Evolutionary conservation across 1,140 invertebrate genomes (phyloP), one percentile per base, ranked within the genome.

Genomic region (Halyomorpha halys): DNA sequence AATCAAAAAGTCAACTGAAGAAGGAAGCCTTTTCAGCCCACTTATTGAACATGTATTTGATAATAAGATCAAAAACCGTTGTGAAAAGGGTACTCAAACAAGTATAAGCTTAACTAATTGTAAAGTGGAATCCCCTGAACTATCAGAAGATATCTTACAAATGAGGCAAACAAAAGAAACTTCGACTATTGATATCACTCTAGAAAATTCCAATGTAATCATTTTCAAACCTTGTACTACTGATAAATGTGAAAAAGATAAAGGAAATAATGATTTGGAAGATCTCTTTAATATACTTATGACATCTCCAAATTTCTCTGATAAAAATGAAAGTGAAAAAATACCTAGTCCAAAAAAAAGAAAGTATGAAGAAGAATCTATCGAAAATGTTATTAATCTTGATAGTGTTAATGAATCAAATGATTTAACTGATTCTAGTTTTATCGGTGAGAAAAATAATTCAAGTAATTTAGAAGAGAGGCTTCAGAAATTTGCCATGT

Each of bases 241-340:
- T 56, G 15, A 23, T 6, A 25, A 23, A 3, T 16, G 15, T 23
- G 53, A 56, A 21, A 21, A 56, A 23, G 53, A 56, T 16, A 21
- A 56, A 23, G 53, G 23, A 15, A 56, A 56, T 14, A 15, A 21
- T 25, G 53, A 56, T 15, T 23, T 56, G 23, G 53, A 56, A 56
- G 53, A 56, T 56, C 23, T 56, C 6, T 56, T 56, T 56, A 56
- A 56, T 23, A 56, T 56, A 11, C 53, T 56, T 23, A 56, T 56
- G 53, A 16, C 18, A 1, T 56, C 53, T 11, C 53, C 53, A 1
- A 23, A 21, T 23, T 23, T 56, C 14, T 25, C 53, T 3, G 53
- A 56, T 9, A 49, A 49, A 49, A 21, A 49, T 19, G 47, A 18
- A 3, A 56, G 23, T 23, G 23, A 25, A 27, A 56, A 56, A 23